Evolutionary conservation across 2,888 invertebrate genomes (phyloP).

Genomic region (Dorcus parallelipipedus): DNA sequence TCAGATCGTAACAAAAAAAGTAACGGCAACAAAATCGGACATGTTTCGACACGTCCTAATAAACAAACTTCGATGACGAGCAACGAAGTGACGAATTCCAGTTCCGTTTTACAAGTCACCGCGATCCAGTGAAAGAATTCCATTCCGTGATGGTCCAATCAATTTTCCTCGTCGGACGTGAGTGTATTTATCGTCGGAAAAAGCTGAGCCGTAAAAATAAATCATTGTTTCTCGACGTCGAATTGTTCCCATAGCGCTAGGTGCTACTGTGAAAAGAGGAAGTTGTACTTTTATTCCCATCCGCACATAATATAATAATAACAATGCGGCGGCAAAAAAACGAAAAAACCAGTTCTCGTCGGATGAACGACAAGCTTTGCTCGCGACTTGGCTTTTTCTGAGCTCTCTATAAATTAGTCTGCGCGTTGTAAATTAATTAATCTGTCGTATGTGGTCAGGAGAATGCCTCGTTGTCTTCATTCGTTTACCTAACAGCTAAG

Average conservation of each 20-base stretch:
- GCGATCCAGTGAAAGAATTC: conserved; percentile 11
- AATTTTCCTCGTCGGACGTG: conserved; percentile 13
- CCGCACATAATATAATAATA: conserved; percentile 23
- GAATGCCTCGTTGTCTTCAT: no score
- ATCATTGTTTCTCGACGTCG: no score
- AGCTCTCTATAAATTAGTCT: no score
- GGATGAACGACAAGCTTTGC: no score
- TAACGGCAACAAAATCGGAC: neutral
- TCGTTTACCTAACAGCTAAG: no score
- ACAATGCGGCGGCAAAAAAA: no score
- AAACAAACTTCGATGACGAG: neutral
- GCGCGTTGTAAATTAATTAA: no score
- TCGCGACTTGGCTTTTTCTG: no score
- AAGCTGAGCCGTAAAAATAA: neutral
- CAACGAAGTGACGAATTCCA: neutral
- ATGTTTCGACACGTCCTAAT: no score
- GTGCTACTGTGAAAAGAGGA: conserved; percentile 11
- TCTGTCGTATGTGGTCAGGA: no score
- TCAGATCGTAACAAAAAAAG: neutral
- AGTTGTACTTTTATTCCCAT: conserved; percentile 26
- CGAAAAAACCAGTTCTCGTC: no score
- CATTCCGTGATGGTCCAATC: conserved; percentile 13
- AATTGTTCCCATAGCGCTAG: neutral
- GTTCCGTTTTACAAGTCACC: conserved; percentile 15
- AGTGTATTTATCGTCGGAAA: conserved; percentile 5